Evolutionary conservation across 2,113 vertebrate species (phyloP).

Genomic region (Plestiodon gilberti): DNA sequence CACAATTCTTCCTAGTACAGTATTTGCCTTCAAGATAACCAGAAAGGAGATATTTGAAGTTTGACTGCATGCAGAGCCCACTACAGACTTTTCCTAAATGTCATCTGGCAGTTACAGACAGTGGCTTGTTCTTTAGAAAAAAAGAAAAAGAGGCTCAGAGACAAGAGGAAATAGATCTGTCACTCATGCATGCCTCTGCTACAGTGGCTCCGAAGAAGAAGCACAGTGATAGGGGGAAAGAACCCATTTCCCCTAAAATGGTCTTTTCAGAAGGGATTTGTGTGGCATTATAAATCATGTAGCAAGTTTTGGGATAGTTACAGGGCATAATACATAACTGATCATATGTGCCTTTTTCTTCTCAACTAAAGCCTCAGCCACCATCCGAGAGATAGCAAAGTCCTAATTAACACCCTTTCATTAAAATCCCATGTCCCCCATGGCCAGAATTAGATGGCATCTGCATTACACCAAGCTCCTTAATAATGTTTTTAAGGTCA

Average conservation of each 20-base stretch:
- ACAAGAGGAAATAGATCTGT: slow-evolving; percentile 59
- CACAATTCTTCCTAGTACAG: slow-evolving; percentile 48
- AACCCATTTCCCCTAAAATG: slow-evolving; percentile 14
- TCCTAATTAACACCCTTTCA: slow-evolving; percentile 63
- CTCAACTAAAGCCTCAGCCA: slow-evolving; percentile 29
- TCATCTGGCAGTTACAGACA: slow-evolving; percentile 58
- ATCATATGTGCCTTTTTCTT: slow-evolving; percentile 18
- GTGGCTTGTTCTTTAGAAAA: slow-evolving; percentile 1
- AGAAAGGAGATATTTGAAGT: slow-evolving; percentile 44
- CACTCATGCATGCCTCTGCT: slow-evolving; percentile 31
- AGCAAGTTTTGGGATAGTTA: slow-evolving; percentile 7
- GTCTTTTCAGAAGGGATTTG: slow-evolving; percentile 51
- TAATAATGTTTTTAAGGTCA: slow-evolving; percentile 59
- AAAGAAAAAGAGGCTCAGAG: slow-evolving; percentile 20
- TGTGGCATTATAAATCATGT: slow-evolving; percentile 20
- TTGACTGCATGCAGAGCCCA: slow-evolving; percentile 32
- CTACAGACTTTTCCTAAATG: slow-evolving; percentile 52
- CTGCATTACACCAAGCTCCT: slow-evolving; percentile 27
- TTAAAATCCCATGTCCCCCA: slow-evolving; percentile 43
- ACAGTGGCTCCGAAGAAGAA: slow-evolving; percentile 43
- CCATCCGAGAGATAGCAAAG: slow-evolving; percentile 30
- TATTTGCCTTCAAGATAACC: background rate
- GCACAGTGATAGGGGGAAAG: slow-evolving; percentile 5
- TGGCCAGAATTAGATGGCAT: slow-evolving; percentile 41
- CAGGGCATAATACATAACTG: slow-evolving; percentile 13